These are phyloP conservation scores for Muntiacus muntjak DNA, from an alignment of 2,113 vertebrate species.

Conservation along the genomic window DNA sequence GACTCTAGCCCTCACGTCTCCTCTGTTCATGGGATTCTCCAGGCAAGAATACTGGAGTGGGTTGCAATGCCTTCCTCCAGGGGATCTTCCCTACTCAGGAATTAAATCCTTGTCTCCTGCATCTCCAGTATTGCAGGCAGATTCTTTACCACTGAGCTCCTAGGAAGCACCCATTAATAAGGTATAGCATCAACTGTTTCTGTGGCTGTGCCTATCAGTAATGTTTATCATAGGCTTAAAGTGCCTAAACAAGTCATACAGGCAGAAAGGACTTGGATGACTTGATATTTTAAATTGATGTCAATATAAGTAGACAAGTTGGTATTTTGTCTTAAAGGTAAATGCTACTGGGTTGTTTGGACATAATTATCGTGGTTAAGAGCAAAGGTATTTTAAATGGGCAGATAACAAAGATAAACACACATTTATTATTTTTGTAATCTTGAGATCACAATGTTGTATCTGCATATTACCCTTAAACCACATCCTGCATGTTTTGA, in stretches of 20 bases:
- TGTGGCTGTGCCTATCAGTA: not conserved
- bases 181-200: not conserved
- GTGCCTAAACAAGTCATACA: not conserved
- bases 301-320: not conserved
- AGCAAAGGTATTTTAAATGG: slow-evolving; percentile 27
- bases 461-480: slow-evolving; percentile 45
- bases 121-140: not conserved
- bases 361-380: slow-evolving; percentile 17
- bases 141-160: not conserved
- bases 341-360: not conserved
- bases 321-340: not conserved
- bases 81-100: not conserved
- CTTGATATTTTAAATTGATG: not conserved
- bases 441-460: not conserved
- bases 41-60: not conserved
- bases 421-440: not conserved
- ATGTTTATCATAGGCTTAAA: not conserved
- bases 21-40: not conserved
- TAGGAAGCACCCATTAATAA: not conserved
- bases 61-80: not conserved
- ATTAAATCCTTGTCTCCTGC: not conserved
- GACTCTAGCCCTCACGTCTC: not conserved
- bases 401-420: slow-evolving; percentile 35
- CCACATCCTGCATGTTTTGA: slow-evolving; percentile 48
- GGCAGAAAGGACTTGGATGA: not conserved